phyloP scores from a whole-genome alignment of 1,140 invertebrate genomes.

The Phymastichus coffea region DNA sequence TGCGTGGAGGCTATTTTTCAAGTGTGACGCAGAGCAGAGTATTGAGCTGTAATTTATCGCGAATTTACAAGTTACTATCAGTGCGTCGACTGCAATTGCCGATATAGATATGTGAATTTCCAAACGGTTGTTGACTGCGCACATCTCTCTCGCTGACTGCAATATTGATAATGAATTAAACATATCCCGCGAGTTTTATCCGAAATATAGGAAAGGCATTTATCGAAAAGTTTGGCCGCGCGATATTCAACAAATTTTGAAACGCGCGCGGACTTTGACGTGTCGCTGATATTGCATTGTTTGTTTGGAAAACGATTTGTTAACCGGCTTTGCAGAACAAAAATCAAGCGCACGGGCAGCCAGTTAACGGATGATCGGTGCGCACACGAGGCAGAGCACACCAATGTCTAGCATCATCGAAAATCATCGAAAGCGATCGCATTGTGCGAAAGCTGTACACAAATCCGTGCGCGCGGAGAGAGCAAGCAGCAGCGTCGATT shows the following conservation, averaged over 20 bases:
- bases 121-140: not conserved
- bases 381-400: too few relatives aligned
- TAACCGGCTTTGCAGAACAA: too few relatives aligned
- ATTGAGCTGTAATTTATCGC: too few relatives aligned
- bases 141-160: constrained; percentile 2
- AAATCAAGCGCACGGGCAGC: too few relatives aligned
- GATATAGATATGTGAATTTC: not conserved
- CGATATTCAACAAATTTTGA: too few relatives aligned
- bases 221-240: too few relatives aligned
- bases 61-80: too few relatives aligned
- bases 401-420: not conserved
- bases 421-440: not conserved
- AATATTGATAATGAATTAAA: not conserved
- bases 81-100: not conserved
- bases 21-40: too few relatives aligned
- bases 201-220: not conserved
- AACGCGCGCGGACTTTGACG: too few relatives aligned
- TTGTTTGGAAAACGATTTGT: too few relatives aligned
- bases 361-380: not conserved
- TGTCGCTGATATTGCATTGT: too few relatives aligned
- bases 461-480: not conserved
- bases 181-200: not conserved
- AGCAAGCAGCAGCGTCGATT: not conserved
- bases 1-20: too few relatives aligned
- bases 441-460: not conserved